phyloP scores from a whole-genome alignment of 1,140 invertebrate species.

The Saccostrea echinata region DNA sequence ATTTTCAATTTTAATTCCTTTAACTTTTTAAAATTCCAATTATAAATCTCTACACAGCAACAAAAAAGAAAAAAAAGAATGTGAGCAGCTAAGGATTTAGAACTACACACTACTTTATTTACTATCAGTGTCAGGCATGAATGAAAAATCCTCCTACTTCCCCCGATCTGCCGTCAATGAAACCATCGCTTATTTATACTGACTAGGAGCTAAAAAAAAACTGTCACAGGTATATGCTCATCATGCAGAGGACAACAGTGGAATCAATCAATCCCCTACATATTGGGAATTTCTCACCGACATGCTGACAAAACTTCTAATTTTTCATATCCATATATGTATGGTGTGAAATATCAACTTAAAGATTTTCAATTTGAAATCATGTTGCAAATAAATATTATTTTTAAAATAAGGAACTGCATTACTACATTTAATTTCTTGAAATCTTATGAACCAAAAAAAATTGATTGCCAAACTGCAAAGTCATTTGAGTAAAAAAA shows the following conservation, averaged over 20 bases:
- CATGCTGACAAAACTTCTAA: background rate
- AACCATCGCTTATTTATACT: constrained; percentile 32
- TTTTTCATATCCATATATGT: background rate
- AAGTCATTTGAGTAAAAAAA: background rate
- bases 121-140: constrained; percentile 22
- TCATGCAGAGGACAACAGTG: background rate
- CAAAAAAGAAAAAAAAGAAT: background rate
- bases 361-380: background rate
- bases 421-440: background rate
- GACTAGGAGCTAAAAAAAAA: constrained; percentile 27
- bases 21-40: background rate
- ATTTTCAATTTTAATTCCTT: too few species aligned
- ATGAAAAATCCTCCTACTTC: constrained; percentile 29
- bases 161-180: constrained; percentile 17
- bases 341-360: background rate
- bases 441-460: background rate
- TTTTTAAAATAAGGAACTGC: background rate
- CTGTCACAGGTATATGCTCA: constrained; percentile 30
- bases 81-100: background rate
- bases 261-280: constrained; percentile 26
- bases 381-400: background rate
- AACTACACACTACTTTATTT: constrained; percentile 23
- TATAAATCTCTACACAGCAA: background rate
- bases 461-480: too few species aligned
- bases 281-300: background rate